These are phyloP conservation scores for Todus mexicanus DNA, from an alignment of 2,797 vertebrate genomes.

Conservation along the genomic window DNA sequence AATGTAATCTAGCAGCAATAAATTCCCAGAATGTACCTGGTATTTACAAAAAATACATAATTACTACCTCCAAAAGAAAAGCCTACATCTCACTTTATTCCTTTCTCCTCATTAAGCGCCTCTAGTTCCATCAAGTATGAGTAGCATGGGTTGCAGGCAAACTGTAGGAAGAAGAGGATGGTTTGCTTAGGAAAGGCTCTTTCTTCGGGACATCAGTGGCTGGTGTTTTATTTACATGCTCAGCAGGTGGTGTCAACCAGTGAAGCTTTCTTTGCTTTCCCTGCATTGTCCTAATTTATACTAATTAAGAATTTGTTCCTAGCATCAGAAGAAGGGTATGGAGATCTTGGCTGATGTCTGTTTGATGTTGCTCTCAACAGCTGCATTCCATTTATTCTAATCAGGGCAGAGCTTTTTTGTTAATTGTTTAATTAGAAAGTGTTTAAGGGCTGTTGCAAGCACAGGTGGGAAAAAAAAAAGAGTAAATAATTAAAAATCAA, in stretches of 20 bases:
- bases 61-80: neutral
- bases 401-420: neutral
- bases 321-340: neutral
- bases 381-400: neutral
- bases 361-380: neutral
- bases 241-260: neutral
- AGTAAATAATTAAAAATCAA: accelerated
- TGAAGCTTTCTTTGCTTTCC: neutral
- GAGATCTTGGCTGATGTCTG: neutral
- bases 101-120: neutral
- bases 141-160: neutral
- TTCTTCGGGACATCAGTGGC: neutral
- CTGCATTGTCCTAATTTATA: neutral
- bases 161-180: neutral
- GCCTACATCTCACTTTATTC: neutral
- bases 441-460: neutral
- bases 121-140: neutral
- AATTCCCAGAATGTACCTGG: neutral
- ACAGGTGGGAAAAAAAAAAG: neutral
- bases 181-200: neutral
- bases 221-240: neutral
- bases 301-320: neutral
- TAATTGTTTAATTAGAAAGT: neutral
- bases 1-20: neutral
- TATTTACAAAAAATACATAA: neutral